Percentiles rank a stretch among this genome's conserved stretches.
These are phyloP conservation scores for Brotula barbata DNA, from an alignment of 2,797 vertebrate genomes.

Conservation along the genomic window DNA sequence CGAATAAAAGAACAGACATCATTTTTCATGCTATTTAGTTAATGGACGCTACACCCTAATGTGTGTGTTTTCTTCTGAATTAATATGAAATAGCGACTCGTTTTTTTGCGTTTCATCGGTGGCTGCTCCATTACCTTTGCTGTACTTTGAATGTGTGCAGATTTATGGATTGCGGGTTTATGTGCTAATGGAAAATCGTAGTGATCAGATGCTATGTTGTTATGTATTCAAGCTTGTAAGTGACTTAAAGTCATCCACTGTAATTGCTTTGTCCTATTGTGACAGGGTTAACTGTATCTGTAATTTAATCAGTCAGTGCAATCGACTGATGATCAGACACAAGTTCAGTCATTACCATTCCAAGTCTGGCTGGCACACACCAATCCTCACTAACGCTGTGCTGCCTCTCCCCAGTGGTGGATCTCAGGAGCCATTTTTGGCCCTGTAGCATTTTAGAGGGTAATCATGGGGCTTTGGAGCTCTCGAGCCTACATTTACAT, in stretches of 20 bases:
- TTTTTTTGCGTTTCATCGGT: too few relatives aligned
- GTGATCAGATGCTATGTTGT: conserved; percentile 1
- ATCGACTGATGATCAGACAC: conserved; percentile 68
- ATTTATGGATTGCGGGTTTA: too few relatives aligned
- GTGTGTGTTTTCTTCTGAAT: too few relatives aligned
- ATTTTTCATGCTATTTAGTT: too few relatives aligned
- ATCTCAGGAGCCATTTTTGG: conserved; percentile 62
- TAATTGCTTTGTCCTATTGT: neutral
- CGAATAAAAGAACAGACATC: too few relatives aligned
- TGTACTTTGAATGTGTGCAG: too few relatives aligned
- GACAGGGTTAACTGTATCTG: neutral
- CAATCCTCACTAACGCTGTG: conserved; percentile 53
- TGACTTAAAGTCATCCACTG: neutral
- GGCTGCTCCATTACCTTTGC: too few relatives aligned
- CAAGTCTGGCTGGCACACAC: conserved; percentile 76
- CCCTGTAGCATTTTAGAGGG: conserved; percentile 73
- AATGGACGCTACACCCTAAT: too few relatives aligned
- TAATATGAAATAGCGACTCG: too few relatives aligned
- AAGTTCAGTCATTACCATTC: conserved; percentile 72
- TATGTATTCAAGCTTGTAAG: neutral
- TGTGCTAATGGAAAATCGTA: neutral
- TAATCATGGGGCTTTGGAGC: conserved; percentile 69
- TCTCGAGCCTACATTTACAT: conserved; percentile 72
- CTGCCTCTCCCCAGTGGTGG: conserved; percentile 43
- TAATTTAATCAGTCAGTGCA: conserved; percentile 33